phyloP scores from a whole-genome alignment of 2,888 invertebrate genomes.

The Eristalinus aeneus region DNA sequence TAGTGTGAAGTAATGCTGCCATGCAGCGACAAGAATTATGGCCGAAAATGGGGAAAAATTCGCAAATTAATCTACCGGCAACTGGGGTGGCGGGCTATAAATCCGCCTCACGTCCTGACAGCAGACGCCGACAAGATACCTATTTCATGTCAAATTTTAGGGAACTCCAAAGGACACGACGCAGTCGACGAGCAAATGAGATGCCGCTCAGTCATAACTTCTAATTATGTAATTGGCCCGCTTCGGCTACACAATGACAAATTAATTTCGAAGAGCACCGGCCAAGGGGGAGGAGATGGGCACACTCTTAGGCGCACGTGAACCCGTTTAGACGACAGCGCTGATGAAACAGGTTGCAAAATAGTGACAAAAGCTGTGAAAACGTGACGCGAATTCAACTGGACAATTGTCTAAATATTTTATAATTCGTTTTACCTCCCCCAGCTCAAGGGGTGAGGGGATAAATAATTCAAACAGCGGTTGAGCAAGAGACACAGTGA shows the following conservation, averaged over 20 bases:
- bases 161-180: neutral
- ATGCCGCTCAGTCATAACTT: conserved; percentile 45
- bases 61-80: conserved; percentile 76
- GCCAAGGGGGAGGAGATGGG: neutral
- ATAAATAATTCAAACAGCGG: conserved; percentile 64
- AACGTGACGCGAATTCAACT: conserved; percentile 72
- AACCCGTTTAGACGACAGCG: conserved; percentile 56
- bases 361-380: conserved; percentile 70
- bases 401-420: conserved; percentile 70
- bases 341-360: conserved; percentile 54
- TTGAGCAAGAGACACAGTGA: conserved; percentile 52
- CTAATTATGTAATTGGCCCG: conserved; percentile 66
- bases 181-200: neutral
- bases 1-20: conserved; percentile 45
- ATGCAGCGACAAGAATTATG: conserved; percentile 66
- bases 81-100: conserved; percentile 61
- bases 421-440: conserved; percentile 56
- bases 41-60: conserved; percentile 25
- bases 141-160: conserved; percentile 60
- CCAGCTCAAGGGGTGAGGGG: conserved; percentile 25
- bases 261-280: conserved; percentile 18
- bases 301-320: conserved; percentile 45
- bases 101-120: conserved; percentile 61
- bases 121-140: conserved; percentile 55
- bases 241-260: conserved; percentile 30